Conservation (phyloP, 53 echinoderm and acorn worm species). For the Apostichopus leukothele region DNA sequence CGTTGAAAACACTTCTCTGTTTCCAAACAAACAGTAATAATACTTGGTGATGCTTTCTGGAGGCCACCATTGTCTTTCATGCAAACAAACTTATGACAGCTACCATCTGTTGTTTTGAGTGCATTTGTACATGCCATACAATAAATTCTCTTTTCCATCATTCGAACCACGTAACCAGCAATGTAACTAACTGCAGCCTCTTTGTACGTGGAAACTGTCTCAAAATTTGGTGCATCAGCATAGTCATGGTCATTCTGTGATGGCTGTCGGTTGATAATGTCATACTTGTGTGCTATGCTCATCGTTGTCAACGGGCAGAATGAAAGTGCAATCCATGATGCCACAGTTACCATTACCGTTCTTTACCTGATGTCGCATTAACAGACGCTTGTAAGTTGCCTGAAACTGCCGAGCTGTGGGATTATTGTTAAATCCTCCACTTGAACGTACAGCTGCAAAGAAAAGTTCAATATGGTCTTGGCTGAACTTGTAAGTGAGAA, state of each 20-base stretch:
- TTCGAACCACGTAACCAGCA: slow-evolving; percentile 47
- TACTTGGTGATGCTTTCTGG: too few relatives aligned
- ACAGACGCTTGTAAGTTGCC: slow-evolving; percentile 51
- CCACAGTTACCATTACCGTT: slow-evolving; percentile 53
- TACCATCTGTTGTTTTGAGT: too few relatives aligned
- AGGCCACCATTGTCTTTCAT: too few relatives aligned
- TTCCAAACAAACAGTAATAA: too few relatives aligned
- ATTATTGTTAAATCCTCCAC: slow-evolving; percentile 59
- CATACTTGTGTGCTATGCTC: too few relatives aligned
- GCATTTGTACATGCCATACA: too few relatives aligned
- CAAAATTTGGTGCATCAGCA: slow-evolving; percentile 44
- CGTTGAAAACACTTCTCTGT: too few relatives aligned
- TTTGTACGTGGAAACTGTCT: slow-evolving; percentile 30
- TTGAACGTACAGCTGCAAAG: slow-evolving; percentile 44
- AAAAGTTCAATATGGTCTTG: slow-evolving; percentile 72
- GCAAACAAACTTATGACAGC: too few relatives aligned
- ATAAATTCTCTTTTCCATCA: slow-evolving; percentile 23
- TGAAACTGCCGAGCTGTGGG: slow-evolving; percentile 56
- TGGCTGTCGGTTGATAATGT: slow-evolving; percentile 20
- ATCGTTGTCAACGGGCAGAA: slow-evolving; percentile 48
- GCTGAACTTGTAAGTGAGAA: slow-evolving; percentile 57
- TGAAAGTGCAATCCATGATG: slow-evolving; percentile 15
- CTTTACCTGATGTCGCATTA: slow-evolving; percentile 51
- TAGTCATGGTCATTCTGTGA: slow-evolving; percentile 54
- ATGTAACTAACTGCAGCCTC: slow-evolving; percentile 50